Base-by-base conservation (phyloP, 2,113 vertebrate species). In the Callopanchax toddi region DNA sequence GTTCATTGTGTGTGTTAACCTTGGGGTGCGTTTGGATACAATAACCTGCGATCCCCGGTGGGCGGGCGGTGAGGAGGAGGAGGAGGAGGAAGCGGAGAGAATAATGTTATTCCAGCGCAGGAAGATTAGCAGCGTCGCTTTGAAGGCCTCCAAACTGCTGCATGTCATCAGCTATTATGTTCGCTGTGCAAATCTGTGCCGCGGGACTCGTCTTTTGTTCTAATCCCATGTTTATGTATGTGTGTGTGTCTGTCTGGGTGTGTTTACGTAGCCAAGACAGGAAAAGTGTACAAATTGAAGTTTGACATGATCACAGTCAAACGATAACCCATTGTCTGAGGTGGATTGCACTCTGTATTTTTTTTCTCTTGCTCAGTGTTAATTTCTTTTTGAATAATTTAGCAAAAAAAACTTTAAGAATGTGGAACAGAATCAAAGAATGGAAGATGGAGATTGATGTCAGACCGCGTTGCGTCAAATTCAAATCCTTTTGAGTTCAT, bases 151-250 rank as follows among this genome's bases (percentile, higher is more conserved):
- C 61, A 34, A 71, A 70, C 71, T 51, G 66, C 67, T 21, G 52
- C 58, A 48, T 81, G 78, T 72, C 72, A 68, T 81, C 68, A 45
- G 50, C 46, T 25, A 65, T 81, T 72, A 60, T 80, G 72, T 68
- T 70, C 26, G 20, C 40, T 11, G 63, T 7, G 50, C 51, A 75
- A 71, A 79, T 58, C 51, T 58, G 71, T n/a, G 57, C 67, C 34
- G 57, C 61, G 51, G 71, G 77, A 70, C 58, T 69, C 43, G 25
- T 34, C 67, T 72, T 76, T 73, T 81, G 68, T 81, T 76, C 73
- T 76, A 57, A 69, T 72, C 64, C 67, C 53, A 3, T 22, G 42
- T 54, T 29, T 51, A 44, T 51, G 51, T 50, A 55, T 59, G 37
- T 42, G 16, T 42, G 16, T 18, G 11, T 45, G 32, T 60, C 22